Conservation (phyloP, 2,888 invertebrate species). For the Teleiodes luculella region DNA sequence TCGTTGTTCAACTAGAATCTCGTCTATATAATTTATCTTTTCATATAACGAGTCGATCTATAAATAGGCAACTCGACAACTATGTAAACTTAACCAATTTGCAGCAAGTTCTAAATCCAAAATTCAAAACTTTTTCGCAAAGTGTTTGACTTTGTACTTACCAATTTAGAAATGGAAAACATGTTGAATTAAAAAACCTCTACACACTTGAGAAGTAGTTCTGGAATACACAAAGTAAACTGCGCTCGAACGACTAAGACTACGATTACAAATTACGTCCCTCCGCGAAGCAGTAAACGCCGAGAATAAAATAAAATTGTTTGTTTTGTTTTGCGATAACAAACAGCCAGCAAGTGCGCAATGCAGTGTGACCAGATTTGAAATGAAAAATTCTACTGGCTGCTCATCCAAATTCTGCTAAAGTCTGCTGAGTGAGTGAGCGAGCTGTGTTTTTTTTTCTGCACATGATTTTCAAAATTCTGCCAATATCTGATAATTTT, state of each 20-base stretch:
- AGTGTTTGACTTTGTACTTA: neutral
- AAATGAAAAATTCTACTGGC: too few species aligned
- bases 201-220: neutral
- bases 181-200: neutral
- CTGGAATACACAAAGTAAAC: conserved; percentile 19
- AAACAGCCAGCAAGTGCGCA: conserved; percentile 27
- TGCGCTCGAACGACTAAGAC: conserved; percentile 27
- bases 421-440: too few species aligned
- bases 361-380: too few species aligned
- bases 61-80: neutral
- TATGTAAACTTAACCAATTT: neutral
- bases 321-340: conserved; percentile 24
- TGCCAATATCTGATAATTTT: too few species aligned
- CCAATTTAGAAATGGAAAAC: neutral
- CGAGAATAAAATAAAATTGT: conserved; percentile 21
- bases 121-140: neutral
- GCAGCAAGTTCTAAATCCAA: too few species aligned
- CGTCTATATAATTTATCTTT: too few species aligned
- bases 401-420: too few species aligned
- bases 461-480: too few species aligned
- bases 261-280: conserved; percentile 16
- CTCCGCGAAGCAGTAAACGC: conserved; percentile 22
- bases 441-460: too few species aligned
- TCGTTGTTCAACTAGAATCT: too few species aligned
- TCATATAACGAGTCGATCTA: too few species aligned